Percentiles rank a stretch among this genome's conserved stretches.
Evolutionary conservation across 2,797 vertebrate genomes (phyloP).

Genomic region (Chromobotia macracanthus): DNA sequence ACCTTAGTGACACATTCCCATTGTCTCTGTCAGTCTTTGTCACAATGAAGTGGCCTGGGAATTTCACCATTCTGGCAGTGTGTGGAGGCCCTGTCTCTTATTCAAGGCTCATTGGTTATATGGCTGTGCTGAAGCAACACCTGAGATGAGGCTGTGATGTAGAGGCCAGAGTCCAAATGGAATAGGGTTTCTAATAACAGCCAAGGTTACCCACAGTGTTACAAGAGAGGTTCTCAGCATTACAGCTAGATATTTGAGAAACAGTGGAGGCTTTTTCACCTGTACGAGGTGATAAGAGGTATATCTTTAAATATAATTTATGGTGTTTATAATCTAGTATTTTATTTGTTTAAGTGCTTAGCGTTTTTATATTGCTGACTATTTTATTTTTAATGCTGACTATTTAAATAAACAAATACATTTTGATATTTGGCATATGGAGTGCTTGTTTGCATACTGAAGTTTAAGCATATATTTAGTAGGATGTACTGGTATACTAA

Average conservation of each 20-base stretch:
- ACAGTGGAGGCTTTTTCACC: constrained; percentile 10
- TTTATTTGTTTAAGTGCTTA: neutral
- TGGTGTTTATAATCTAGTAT: neutral
- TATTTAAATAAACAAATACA: neutral
- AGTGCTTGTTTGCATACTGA: too few species aligned
- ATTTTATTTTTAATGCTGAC: neutral
- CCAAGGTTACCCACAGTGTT: constrained; percentile 36
- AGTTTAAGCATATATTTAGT: too few species aligned
- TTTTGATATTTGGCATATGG: too few species aligned
- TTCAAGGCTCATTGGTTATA: constrained; percentile 10
- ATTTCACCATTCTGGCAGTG: neutral
- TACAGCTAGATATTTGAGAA: constrained; percentile 29
- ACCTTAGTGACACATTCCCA: constrained; percentile 16
- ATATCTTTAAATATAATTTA: neutral
- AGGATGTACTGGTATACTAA: too few species aligned
- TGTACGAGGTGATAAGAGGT: too few species aligned
- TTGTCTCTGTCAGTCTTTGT: neutral
- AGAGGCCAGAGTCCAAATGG: constrained; percentile 42
- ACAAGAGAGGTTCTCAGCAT: constrained; percentile 47
- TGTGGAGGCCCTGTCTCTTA: constrained; percentile 5
- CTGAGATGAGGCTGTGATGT: constrained; percentile 51
- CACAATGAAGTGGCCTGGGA: neutral
- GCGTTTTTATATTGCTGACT: too few species aligned
- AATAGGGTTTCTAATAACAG: constrained; percentile 46
- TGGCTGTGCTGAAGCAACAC: constrained; percentile 15